A percentile compares a stretch with the other conserved stretches of the same genome.
phyloP scores from a whole-genome alignment of 2,888 invertebrate genomes.

The Cerceris rybyensis region DNA sequence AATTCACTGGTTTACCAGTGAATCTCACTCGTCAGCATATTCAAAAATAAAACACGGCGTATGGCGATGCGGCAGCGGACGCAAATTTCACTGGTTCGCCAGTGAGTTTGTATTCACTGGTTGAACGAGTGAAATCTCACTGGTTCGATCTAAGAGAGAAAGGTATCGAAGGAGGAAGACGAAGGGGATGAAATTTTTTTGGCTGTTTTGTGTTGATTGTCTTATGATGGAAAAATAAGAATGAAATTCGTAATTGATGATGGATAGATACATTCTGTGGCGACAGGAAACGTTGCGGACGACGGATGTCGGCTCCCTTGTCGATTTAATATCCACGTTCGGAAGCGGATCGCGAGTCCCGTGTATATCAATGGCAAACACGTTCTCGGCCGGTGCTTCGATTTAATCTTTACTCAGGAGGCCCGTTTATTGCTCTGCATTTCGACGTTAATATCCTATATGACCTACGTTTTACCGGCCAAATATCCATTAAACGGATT shows the following conservation, averaged over 20 bases:
- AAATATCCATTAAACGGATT: slow-evolving; percentile 64
- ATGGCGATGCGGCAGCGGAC: too few species aligned
- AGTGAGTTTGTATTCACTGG: too few species aligned
- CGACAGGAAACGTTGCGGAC: slow-evolving; percentile 25
- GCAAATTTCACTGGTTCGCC: too few species aligned
- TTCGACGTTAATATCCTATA: slow-evolving; percentile 50
- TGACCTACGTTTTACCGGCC: slow-evolving; percentile 57
- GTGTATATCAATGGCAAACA: slow-evolving; percentile 39
- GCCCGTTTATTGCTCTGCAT: slow-evolving; percentile 50
- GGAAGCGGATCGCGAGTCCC: slow-evolving; percentile 34
- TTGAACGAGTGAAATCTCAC: too few species aligned
- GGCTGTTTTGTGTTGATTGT: neutral
- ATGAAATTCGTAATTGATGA: slow-evolving; percentile 9
- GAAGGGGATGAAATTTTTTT: neutral
- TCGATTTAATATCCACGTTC: slow-evolving; percentile 45
- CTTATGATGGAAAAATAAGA: slow-evolving; percentile 4
- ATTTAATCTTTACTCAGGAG: slow-evolving; percentile 57
- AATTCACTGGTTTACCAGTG: too few species aligned
- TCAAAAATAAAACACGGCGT: too few species aligned
- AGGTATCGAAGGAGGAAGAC: neutral
- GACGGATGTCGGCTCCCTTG: neutral
- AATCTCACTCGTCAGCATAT: too few species aligned
- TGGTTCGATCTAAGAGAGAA: too few species aligned
- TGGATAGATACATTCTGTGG: slow-evolving; percentile 20
- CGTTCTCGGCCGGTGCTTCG: slow-evolving; percentile 31